phyloP scores from a whole-genome alignment of 2,797 vertebrate species.

The Pipistrellus pipistrellus region DNA sequence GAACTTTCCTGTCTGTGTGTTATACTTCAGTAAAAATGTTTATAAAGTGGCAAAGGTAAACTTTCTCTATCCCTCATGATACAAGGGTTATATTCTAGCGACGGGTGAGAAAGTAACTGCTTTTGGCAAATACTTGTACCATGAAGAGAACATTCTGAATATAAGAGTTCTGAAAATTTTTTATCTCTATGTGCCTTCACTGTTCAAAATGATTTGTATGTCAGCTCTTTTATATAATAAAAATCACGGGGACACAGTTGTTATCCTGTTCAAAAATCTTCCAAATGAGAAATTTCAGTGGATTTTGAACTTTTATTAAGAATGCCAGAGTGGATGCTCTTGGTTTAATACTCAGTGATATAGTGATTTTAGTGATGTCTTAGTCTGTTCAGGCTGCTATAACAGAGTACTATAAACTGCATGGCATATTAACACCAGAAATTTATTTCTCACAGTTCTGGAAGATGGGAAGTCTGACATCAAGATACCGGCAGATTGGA shows the following conservation, averaged over 20 bases:
- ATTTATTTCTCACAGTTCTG: background rate
- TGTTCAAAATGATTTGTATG: background rate
- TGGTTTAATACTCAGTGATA: background rate
- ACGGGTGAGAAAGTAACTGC: constrained; percentile 11
- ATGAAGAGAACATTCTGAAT: background rate
- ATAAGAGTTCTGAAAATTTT: background rate
- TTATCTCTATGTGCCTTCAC: background rate
- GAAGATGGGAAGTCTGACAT: background rate
- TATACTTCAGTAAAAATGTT: background rate
- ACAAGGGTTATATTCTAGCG: constrained; percentile 8
- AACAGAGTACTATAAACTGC: background rate
- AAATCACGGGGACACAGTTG: background rate
- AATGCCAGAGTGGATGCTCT: background rate
- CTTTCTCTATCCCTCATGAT: background rate
- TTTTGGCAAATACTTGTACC: constrained; percentile 4
- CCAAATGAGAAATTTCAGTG: background rate
- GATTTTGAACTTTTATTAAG: background rate
- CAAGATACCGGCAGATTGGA: background rate
- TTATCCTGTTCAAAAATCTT: background rate
- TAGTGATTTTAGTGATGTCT: background rate
- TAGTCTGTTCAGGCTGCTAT: background rate
- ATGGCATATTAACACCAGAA: background rate
- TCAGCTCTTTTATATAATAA: background rate
- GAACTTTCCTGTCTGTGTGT: background rate
- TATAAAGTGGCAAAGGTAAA: background rate